Base-by-base conservation (phyloP, 2,888 invertebrate species). In the Leptopilina myrica region DNA sequence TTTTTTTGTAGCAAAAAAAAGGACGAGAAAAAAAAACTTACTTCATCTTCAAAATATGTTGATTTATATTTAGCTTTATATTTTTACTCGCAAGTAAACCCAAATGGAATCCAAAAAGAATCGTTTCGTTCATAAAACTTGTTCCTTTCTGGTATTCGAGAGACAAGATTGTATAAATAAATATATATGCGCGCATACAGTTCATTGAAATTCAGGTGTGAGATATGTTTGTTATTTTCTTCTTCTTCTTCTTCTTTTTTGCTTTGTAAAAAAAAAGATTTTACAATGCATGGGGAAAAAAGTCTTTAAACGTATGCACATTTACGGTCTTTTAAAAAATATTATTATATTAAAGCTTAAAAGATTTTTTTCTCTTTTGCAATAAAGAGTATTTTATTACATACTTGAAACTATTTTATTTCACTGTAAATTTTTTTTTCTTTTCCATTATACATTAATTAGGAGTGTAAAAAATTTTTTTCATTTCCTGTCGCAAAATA, bases 171-270 rank as follows among this genome's bases (percentile, higher is more conserved):
- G 33, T 62, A 62, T 62, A 62, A 62, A 62, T 20, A 59, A 59
- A 59, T n/a, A 59, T n/a, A n/a, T 62, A 9, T 43, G 43, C 43
- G 43, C 20, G 9, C 15, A 20, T 33, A 33, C 33, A 33, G 20
- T 20, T 62, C 62, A 62, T 62, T 62, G 20, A 62, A 62, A 62
- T 62, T 62, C 62, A 62, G 43, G 62, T 62, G 62, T 62, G 62
- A 62, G 62, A 62, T 62, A 20, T 62, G 62, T 62, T 62, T 62
- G 15, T 62, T 15, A 62, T 20, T 62, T 62, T 62, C 62, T 62
- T 62, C 62, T 62, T 62, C 33, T 62, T 62, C 33, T 33, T 33
- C 33, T 33, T 33, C 33, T 15, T 15, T 62, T 20, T 15, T 62
- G 9, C 43, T 62, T 15, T 20, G 20, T 15, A 43, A 43, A 43